Evolutionary conservation across 2,888 invertebrate genomes (phyloP), one percentile per base, ranked within the genome.

Genomic region (Scaptomyza reducta): DNA sequence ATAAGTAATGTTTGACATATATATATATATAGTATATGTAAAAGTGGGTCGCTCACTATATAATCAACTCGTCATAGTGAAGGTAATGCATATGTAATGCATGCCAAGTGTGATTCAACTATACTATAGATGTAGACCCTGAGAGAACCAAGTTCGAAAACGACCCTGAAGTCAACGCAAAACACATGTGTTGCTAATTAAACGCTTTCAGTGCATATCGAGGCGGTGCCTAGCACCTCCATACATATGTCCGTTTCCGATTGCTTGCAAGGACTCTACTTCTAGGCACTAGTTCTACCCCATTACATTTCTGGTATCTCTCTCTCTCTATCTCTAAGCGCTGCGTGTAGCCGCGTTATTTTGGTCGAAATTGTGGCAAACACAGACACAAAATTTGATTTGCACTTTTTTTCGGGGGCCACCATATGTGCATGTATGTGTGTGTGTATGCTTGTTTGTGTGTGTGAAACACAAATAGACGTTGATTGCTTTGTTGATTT

Each of bases 401-500:
- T 84, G 87, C 75, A 82, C 83, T 82, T 81, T 86, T 80, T 71
- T 38, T 38, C 16, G 40, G 40, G 10, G 71, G 68, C 77, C 51
- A 57, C 35, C 56, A 51, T 38, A 55, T 40, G 47, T 49, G 29
- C 60, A 49, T 25, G 38, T 14, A 22, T 40, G 35, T 57, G 33
- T 18, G 33, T 49, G 44, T 18, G 45, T n/a, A 44, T 18, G 45
- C 60, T 53, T 45, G 42, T 49, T 40, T 46, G 33, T 73, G 65
- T 79, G 77, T 78, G 82, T 70, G 74, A 87, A 82, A 87, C 79
- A 85, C 84, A 85, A 85, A 86, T 87, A 87, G 84, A 86, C 69
- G 84, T 87, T 88, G 84, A 85, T 85, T 85, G 84, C 84, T 85
- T 83, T 88, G 88, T 88, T 85, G 85, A 88, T 87, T 84, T 88